Evolutionary conservation across 2,888 invertebrate species (phyloP).

Genomic region (Busseola fusca): DNA sequence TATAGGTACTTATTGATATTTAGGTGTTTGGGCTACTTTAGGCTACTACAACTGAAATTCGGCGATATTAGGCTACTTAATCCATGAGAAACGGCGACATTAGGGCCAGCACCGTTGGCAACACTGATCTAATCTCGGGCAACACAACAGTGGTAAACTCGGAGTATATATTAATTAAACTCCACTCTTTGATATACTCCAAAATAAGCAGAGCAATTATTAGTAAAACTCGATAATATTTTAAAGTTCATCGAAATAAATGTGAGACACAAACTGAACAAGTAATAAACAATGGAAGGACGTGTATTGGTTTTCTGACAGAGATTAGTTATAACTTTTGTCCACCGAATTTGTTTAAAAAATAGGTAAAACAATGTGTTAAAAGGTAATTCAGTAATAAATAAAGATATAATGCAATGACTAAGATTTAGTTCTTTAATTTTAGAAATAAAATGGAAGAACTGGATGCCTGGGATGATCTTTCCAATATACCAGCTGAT

Average conservation of each 20-base stretch:
- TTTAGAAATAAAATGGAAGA: slow-evolving; percentile 74
- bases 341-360: neutral
- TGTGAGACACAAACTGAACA: slow-evolving; percentile 11
- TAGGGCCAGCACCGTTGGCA: too few relatives aligned
- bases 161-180: too few relatives aligned
- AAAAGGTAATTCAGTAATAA: neutral
- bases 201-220: neutral
- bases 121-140: too few relatives aligned
- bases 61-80: too few relatives aligned
- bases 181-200: too few relatives aligned
- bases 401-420: neutral
- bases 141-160: neutral
- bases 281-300: slow-evolving; percentile 5
- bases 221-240: neutral
- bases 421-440: neutral
- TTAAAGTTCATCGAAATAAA: neutral
- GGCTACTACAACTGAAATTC: too few relatives aligned
- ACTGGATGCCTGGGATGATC: slow-evolving; percentile 91
- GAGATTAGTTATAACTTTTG: neutral
- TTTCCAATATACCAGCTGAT: slow-evolving; percentile 93
- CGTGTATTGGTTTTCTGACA: slow-evolving; percentile 1
- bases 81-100: too few relatives aligned
- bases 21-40: too few relatives aligned
- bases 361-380: neutral
- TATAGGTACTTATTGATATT: too few relatives aligned